Percentiles rank a stretch among this genome's conserved stretches.
Conservation (phyloP, 2,113 vertebrate genomes). For the Apistogramma diplotaenia region DNA sequence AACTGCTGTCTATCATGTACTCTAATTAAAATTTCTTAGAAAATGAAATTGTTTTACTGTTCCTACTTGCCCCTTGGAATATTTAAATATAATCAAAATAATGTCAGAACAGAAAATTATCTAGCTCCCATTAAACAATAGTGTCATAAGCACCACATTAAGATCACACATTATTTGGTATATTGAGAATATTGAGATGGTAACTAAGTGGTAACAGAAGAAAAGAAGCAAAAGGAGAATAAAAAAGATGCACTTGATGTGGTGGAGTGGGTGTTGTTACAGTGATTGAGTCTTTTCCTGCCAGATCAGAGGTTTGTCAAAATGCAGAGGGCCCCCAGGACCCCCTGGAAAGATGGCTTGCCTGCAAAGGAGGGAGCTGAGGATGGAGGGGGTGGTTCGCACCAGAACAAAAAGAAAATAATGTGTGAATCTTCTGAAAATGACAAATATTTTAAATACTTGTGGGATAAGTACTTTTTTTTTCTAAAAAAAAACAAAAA, state of each 20-base stretch:
- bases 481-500: too few relatives aligned
- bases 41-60: too few relatives aligned
- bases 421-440: not conserved
- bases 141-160: not conserved
- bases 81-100: not conserved
- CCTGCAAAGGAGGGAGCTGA: slow-evolving; percentile 30
- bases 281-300: slow-evolving; percentile 71
- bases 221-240: not conserved
- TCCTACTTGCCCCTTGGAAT: too few relatives aligned
- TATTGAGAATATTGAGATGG: slow-evolving; percentile 18
- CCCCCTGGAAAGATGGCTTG: slow-evolving; percentile 53
- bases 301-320: slow-evolving; percentile 69
- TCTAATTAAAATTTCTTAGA: not conserved
- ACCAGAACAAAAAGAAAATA: not conserved
- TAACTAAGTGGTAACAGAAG: slow-evolving; percentile 32
- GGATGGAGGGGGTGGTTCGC: slow-evolving; percentile 15
- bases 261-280: slow-evolving; percentile 63
- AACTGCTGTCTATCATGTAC: not conserved
- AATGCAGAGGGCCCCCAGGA: slow-evolving; percentile 50
- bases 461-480: not conserved
- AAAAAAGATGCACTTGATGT: slow-evolving; percentile 41
- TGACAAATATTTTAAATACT: not conserved
- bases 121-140: not conserved
- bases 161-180: slow-evolving; percentile 1
- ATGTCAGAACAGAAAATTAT: not conserved